Percentiles rank a stretch among this genome's conserved stretches.
Evolutionary conservation across 2,797 vertebrate species (phyloP).

Genomic region (Betta splendens): DNA sequence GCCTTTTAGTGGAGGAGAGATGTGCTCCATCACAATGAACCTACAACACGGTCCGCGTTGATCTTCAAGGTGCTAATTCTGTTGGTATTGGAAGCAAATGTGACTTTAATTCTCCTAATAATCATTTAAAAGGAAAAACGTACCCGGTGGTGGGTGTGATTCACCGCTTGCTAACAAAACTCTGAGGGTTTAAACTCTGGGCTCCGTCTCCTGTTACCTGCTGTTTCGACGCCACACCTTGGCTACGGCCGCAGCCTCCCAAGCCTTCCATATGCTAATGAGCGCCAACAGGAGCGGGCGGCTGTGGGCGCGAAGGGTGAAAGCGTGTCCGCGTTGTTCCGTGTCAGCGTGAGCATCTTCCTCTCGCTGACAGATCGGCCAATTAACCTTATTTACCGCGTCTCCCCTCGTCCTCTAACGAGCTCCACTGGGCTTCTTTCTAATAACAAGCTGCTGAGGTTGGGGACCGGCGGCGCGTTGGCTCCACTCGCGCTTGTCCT

Average conservation of each 20-base stretch:
- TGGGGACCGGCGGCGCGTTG: conserved; percentile 56
- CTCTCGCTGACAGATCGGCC: conserved; percentile 81
- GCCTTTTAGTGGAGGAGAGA: background rate
- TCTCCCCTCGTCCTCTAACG: conserved; percentile 78
- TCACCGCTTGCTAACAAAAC: conserved; percentile 9
- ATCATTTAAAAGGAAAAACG: no score
- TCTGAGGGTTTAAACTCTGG: conserved; percentile 7
- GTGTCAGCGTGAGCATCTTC: conserved; percentile 78
- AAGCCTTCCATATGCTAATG: conserved; percentile 64
- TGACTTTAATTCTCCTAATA: background rate
- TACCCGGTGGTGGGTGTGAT: background rate
- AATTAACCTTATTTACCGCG: conserved; percentile 88
- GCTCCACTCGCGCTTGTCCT: conserved; percentile 64
- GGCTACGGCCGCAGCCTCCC: conserved; percentile 28
- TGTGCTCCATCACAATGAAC: background rate
- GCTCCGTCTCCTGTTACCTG: conserved; percentile 32
- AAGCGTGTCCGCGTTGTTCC: conserved; percentile 73
- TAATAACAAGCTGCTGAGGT: conserved; percentile 75
- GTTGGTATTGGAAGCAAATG: background rate
- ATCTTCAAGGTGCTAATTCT: background rate
- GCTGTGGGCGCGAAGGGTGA: conserved; percentile 47
- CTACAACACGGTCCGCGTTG: background rate
- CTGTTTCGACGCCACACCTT: conserved; percentile 46
- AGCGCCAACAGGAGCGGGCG: conserved; percentile 52
- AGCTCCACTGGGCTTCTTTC: conserved; percentile 83